These are phyloP conservation scores for Siphamia tubifer DNA, from an alignment of 2,113 vertebrate species.

Conservation along the genomic window DNA sequence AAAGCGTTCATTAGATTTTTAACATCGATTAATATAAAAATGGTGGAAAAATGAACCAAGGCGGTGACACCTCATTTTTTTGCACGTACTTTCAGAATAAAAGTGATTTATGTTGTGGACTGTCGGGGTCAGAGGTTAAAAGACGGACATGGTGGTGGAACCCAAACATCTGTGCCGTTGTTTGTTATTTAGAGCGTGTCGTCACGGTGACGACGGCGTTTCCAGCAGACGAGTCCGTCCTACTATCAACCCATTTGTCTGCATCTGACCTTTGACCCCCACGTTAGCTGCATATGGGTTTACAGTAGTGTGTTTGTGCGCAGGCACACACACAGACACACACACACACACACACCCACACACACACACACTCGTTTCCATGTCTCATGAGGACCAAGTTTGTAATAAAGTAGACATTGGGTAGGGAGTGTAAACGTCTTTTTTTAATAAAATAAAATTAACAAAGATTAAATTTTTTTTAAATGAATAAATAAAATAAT, in stretches of 20 bases:
- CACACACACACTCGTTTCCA: too few species aligned
- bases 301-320: neutral
- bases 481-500: too few species aligned
- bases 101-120: slow-evolving; percentile 2
- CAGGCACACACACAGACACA: neutral
- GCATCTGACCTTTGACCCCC: slow-evolving; percentile 30
- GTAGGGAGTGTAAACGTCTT: too few species aligned
- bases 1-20: neutral
- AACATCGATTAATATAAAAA: neutral
- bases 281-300: neutral
- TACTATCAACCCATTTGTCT: slow-evolving; percentile 21
- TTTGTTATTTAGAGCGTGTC: neutral
- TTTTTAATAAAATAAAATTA: too few species aligned
- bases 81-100: too few species aligned
- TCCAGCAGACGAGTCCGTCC: neutral
- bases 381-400: too few species aligned
- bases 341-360: neutral
- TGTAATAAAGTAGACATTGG: too few species aligned
- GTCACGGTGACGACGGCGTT: neutral
- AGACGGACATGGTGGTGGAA: neutral
- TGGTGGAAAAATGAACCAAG: neutral
- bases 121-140: neutral
- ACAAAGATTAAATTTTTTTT: too few species aligned
- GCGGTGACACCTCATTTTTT: neutral
- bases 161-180: neutral